Evolutionary conservation across 2,888 invertebrate genomes (phyloP), one percentile per base, ranked within the genome.

Genomic region (Tetranychus piercei): DNA sequence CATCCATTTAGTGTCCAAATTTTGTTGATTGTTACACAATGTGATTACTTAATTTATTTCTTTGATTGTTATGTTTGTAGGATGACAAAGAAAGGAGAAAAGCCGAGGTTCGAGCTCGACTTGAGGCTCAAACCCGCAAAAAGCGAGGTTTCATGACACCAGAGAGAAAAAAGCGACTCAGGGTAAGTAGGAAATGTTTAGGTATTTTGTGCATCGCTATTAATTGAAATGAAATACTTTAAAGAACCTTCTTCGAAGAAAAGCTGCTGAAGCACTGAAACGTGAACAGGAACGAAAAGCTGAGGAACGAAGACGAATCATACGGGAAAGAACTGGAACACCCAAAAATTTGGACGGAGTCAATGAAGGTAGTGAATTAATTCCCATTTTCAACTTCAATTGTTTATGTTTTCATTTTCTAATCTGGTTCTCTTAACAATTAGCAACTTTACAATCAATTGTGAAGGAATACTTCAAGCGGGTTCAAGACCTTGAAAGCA

Each of bases 201-300:
- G 5, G 5, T 34, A 34, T 34, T 34, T 34, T 23, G 6, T 11
- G 0, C 7, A 9, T 43, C 18, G 11, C n/a, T 22, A 43, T 71
- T 66, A 7, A 66, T 20, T 15, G 66, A 66, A 9, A 34, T 34
- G 34, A n/a, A 70, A 70, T 8, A 70, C 15, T 20, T 23, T n/a
- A 34, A 80, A 79, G 79, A 76, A 77, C 73, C 72, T 79, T 69
- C 71, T 79, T 74, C 76, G 79, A 74, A 76, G 77, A 69, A 78
- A 79, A 66, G 79, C 79, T 84, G 97, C 97, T 81, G 97, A 99
- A 85, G 97, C 97, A 85, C 86, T 99, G 87, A 96, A 96, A 87
- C 94, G 95, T 85, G 96, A 99, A 86, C 97, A 97, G 85, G 94
- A 95, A 86, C 90, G 93, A 83, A 96, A 97, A 87, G 94, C 95